Evolutionary conservation across 2,113 vertebrate species (phyloP).

Genomic region (Pomatorhinus ruficollis): DNA sequence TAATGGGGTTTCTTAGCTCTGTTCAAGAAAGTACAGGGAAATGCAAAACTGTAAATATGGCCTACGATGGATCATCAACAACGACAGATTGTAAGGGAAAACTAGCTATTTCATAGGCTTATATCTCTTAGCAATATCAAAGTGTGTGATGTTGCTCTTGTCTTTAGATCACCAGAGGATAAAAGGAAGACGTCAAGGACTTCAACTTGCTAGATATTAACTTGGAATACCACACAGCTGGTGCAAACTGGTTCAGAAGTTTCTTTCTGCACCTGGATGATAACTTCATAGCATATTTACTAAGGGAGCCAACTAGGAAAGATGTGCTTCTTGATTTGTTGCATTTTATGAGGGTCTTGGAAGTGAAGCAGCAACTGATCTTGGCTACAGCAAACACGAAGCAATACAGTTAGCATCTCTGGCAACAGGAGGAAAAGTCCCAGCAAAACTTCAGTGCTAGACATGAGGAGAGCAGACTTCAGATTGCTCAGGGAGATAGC

Average conservation of each 20-base stretch:
- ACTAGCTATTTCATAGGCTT: not conserved
- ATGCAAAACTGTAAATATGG: not conserved
- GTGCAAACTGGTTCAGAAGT: not conserved
- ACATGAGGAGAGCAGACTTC: not conserved
- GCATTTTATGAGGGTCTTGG: not conserved
- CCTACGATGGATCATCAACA: not conserved
- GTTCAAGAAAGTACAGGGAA: not conserved
- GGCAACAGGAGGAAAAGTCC: fast-evolving
- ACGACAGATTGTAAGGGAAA: not conserved
- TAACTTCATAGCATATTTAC: not conserved
- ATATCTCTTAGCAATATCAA: not conserved
- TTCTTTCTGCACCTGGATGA: not conserved
- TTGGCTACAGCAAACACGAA: not conserved
- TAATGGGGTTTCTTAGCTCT: not conserved
- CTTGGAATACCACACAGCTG: not conserved
- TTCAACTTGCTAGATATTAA: not conserved
- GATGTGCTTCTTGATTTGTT: not conserved
- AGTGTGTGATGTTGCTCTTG: not conserved
- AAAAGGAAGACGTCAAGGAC: not conserved
- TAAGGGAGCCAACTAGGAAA: not conserved
- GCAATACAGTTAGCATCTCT: not conserved
- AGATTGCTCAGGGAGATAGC: not conserved
- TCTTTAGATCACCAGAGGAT: not conserved
- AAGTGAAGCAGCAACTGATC: not conserved
- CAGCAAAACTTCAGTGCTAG: not conserved